Percentiles rank a stretch among this genome's conserved stretches.
phyloP scores from a whole-genome alignment of 2,797 vertebrate genomes.

The Mycteria americana region DNA sequence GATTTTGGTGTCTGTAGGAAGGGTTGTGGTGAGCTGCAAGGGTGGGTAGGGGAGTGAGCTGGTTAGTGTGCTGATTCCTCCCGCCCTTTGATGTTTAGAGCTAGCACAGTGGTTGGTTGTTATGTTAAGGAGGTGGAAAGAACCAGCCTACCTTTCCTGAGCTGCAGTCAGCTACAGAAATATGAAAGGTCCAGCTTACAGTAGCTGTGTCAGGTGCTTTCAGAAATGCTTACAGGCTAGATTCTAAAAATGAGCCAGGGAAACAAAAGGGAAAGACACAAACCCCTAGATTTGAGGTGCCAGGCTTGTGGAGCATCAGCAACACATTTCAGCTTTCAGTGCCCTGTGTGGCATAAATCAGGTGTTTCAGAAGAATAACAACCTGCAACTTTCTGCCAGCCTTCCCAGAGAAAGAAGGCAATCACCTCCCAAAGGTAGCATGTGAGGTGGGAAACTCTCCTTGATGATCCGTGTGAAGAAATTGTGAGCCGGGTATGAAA shows the following conservation, averaged over 20 bases:
- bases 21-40: not conserved
- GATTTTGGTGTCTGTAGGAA: not conserved
- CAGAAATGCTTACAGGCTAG: not conserved
- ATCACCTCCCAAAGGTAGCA: not conserved
- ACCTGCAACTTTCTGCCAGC: not conserved
- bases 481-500: not conserved
- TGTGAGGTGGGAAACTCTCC: not conserved
- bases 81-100: not conserved
- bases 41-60: not conserved
- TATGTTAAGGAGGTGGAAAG: not conserved
- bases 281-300: not conserved
- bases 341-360: not conserved
- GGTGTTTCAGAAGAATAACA: not conserved
- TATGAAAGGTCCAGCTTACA: not conserved
- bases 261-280: not conserved
- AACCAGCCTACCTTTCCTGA: not conserved
- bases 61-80: not conserved
- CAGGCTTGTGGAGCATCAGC: not conserved
- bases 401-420: not conserved
- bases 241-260: not conserved
- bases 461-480: not conserved
- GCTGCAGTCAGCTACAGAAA: not conserved
- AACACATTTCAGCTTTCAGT: not conserved
- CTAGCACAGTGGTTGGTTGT: not conserved
- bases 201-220: not conserved